Conservation (phyloP, 2,797 vertebrate genomes). For the Macropodus opercularis region DNA sequence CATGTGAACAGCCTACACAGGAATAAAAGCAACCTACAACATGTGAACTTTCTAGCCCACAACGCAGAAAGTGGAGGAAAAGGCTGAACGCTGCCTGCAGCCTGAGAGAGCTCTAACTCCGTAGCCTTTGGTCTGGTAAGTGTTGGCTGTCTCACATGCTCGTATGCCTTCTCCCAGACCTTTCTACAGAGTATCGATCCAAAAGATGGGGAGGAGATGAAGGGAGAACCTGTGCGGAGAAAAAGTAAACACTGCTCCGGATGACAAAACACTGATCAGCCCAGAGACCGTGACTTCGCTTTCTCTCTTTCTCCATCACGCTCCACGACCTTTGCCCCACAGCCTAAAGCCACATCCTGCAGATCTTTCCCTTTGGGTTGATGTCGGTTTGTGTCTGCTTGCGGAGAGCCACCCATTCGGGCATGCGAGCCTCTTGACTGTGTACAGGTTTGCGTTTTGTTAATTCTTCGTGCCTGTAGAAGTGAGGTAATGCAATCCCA, state of each 20-base stretch:
- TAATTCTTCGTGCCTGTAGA: constrained; percentile 6
- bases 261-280: constrained; percentile 92
- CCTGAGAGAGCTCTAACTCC: constrained; percentile 65
- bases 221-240: constrained; percentile 82
- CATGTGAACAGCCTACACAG: constrained; percentile 8
- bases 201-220: constrained; percentile 70
- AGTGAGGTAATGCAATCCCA: constrained; percentile 29
- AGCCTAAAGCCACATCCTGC: constrained; percentile 44
- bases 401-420: background rate
- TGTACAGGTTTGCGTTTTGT: constrained; percentile 4
- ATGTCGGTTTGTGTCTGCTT: constrained; percentile 19
- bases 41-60: constrained; percentile 11
- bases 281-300: constrained; percentile 79
- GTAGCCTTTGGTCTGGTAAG: constrained; percentile 60
- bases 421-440: background rate
- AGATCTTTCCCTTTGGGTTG: constrained; percentile 37
- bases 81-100: constrained; percentile 43
- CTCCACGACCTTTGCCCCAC: constrained; percentile 61
- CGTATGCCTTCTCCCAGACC: constrained; percentile 81
- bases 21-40: constrained; percentile 31
- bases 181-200: constrained; percentile 90
- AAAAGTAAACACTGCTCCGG: constrained; percentile 90
- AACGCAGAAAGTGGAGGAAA: constrained; percentile 41
- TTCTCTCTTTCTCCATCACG: constrained; percentile 64
- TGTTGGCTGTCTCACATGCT: constrained; percentile 78